phyloP scores from a whole-genome alignment of 2,888 invertebrate genomes.

The Smittia aterrima region DNA sequence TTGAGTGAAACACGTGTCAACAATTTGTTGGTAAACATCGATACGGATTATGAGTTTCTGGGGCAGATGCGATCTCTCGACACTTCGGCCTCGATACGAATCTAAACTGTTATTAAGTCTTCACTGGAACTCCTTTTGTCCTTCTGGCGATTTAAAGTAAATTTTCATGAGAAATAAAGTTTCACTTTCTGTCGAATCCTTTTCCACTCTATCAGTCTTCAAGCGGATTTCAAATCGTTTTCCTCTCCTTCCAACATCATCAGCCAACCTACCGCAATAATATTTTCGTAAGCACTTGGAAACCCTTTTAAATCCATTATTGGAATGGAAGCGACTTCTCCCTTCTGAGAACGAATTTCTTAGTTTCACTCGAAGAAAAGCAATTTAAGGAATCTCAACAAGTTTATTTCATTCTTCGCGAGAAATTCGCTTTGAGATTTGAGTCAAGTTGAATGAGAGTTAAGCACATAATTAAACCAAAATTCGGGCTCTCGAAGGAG shows the following conservation, averaged over 20 bases:
- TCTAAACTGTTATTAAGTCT: conserved; percentile 13
- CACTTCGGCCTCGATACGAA: conserved; percentile 13
- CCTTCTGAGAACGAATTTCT: neutral
- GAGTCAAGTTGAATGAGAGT: conserved; percentile 1
- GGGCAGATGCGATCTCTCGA: conserved; percentile 3
- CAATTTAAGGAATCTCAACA: conserved; percentile 4
- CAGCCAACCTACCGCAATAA: neutral
- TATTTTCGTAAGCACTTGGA: neutral
- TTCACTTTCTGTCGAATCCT: neutral
- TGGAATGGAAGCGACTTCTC: neutral
- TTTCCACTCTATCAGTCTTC: no score
- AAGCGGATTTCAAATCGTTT: no score
- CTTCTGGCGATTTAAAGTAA: no score
- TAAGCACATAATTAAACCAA: conserved; percentile 26
- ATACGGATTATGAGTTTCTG: conserved; percentile 23
- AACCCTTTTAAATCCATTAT: neutral
- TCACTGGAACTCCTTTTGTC: no score
- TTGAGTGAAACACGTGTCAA: conserved; percentile 29
- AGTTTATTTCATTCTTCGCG: neutral
- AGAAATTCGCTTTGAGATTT: no score
- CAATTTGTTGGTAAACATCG: conserved; percentile 27
- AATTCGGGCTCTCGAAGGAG: neutral
- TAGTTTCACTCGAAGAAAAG: neutral
- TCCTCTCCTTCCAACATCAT: neutral
- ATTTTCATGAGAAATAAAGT: no score